Evolutionary conservation across 2,113 vertebrate genomes (phyloP).

Genomic region (Hydrochoerus hydrochaeris): DNA sequence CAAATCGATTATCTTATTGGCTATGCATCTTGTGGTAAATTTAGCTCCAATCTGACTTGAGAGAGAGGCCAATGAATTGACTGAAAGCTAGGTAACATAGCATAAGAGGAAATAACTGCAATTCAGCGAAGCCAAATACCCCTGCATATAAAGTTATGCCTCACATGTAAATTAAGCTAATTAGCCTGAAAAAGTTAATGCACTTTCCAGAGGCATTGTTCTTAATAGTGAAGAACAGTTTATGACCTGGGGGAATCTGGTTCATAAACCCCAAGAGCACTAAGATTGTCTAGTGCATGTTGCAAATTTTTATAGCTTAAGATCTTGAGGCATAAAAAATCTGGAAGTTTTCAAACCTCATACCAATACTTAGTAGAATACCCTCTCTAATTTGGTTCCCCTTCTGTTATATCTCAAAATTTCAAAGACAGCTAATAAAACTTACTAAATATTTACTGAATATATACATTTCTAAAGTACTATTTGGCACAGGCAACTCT

Average conservation of each 20-base stretch:
- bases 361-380: not conserved
- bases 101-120: constrained; percentile 54
- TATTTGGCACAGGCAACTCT: not conserved
- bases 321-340: not conserved
- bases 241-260: constrained; percentile 60
- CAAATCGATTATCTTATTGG: not conserved
- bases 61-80: not conserved
- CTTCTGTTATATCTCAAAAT: not conserved
- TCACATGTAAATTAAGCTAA: constrained; percentile 74
- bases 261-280: constrained; percentile 62
- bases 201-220: constrained; percentile 59
- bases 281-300: not conserved
- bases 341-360: not conserved
- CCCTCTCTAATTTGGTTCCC: not conserved
- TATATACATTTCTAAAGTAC: not conserved
- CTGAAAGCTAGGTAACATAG: not conserved
- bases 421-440: not conserved
- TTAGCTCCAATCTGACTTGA: not conserved
- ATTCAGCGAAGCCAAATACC: constrained; percentile 62
- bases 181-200: constrained; percentile 73
- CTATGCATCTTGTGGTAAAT: not conserved
- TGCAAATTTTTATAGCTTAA: not conserved
- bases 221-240: constrained; percentile 64
- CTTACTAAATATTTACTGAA: not conserved
- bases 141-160: constrained; percentile 59